phyloP scores from a whole-genome alignment of 2,113 vertebrate genomes.

The Entomyzon cyanotis region DNA sequence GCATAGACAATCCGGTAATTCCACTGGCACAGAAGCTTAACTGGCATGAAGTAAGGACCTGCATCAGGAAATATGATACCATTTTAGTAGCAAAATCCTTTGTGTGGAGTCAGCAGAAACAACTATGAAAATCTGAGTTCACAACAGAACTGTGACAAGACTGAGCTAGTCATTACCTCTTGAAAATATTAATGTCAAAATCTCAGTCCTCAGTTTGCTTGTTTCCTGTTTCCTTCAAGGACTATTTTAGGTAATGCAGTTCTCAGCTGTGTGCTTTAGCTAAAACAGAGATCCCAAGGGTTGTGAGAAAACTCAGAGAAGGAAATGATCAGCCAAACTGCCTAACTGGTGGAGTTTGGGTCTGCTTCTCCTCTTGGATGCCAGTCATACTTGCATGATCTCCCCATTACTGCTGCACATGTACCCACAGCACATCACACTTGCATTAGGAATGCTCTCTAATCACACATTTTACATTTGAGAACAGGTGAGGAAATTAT shows the following conservation, averaged over 20 bases:
- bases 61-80: neutral
- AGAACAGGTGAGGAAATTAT: neutral
- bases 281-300: neutral
- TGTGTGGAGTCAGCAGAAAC: conserved; percentile 1
- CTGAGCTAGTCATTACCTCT: neutral
- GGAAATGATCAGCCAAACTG: neutral
- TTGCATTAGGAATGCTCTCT: neutral
- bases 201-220: neutral
- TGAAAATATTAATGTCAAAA: conserved; percentile 7
- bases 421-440: neutral
- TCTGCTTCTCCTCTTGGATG: neutral
- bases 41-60: neutral
- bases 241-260: neutral
- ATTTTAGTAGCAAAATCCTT: neutral
- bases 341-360: neutral
- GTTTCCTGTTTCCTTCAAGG: neutral
- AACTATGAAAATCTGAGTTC: neutral
- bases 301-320: neutral
- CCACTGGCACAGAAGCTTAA: neutral
- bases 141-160: neutral
- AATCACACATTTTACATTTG: neutral
- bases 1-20: neutral
- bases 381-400: rapidly evolving
- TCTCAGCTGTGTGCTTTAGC: neutral
- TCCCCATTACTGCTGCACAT: rapidly evolving